These are phyloP conservation scores for Gambusia yucatana DNA, from an alignment of 2,797 vertebrate genomes.

Conservation along the genomic window DNA sequence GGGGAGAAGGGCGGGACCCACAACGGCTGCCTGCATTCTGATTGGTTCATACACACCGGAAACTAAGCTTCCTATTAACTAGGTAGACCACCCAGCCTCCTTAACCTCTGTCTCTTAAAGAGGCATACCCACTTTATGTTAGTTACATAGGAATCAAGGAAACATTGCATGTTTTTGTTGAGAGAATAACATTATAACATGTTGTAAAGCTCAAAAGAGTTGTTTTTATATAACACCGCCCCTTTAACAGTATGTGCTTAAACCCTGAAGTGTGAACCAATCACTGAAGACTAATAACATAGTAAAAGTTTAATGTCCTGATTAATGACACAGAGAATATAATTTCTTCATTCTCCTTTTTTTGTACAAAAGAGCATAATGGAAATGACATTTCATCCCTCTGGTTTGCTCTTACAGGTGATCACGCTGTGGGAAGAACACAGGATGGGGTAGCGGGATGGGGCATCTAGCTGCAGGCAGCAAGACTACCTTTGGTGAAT, in stretches of 20 bases:
- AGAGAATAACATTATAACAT: too few species aligned
- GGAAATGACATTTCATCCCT: slow-evolving; percentile 60
- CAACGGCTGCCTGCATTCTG: too few species aligned
- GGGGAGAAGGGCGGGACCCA: too few species aligned
- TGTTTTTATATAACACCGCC: too few species aligned
- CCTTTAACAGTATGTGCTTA: slow-evolving; percentile 21
- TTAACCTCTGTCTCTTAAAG: too few species aligned
- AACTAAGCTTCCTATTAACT: too few species aligned
- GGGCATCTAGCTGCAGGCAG: slow-evolving; percentile 42
- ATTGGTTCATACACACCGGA: too few species aligned
- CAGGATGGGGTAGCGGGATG: slow-evolving; percentile 14
- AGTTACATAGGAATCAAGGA: too few species aligned
- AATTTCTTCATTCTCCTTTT: slow-evolving; percentile 33
- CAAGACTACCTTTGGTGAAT: slow-evolving; percentile 41
- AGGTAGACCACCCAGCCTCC: too few species aligned
- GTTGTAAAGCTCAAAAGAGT: too few species aligned
- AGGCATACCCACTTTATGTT: too few species aligned
- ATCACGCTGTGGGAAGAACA: slow-evolving; percentile 59
- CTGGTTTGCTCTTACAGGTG: slow-evolving; percentile 54
- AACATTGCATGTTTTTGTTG: too few species aligned
- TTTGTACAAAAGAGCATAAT: slow-evolving; percentile 47
- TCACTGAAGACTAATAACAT: slow-evolving; percentile 18
- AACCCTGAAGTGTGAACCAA: slow-evolving; percentile 15
- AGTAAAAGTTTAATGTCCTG: slow-evolving; percentile 34
- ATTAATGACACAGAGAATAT: slow-evolving; percentile 45